These are phyloP conservation scores for Cottoperca gobio DNA, from an alignment of 2,797 vertebrate genomes.

Conservation along the genomic window DNA sequence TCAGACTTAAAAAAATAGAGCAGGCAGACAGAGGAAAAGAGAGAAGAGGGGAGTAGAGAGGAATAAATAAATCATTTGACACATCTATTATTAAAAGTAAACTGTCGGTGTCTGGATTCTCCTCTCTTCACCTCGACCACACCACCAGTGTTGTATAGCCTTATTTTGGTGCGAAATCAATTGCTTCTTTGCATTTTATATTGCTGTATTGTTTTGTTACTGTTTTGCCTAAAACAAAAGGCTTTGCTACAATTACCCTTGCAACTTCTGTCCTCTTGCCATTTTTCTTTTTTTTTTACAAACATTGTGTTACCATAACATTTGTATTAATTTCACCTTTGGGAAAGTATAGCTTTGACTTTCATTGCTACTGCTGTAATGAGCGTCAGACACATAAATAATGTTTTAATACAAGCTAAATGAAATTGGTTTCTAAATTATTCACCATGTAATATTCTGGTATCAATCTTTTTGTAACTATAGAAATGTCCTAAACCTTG, in stretches of 20 bases:
- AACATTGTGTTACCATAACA: background rate
- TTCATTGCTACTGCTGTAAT: constrained; percentile 12
- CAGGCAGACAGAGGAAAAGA: constrained; percentile 51
- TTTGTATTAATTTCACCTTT: background rate
- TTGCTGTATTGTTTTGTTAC: constrained; percentile 4
- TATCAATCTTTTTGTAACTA: background rate
- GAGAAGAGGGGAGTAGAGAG: constrained; percentile 49
- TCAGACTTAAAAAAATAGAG: constrained; percentile 59
- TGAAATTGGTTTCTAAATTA: background rate
- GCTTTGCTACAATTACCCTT: constrained; percentile 4
- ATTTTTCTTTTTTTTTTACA: background rate
- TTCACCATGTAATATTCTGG: background rate
- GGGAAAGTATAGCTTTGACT: background rate
- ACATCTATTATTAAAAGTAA: constrained; percentile 83
- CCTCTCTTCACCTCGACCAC: constrained; percentile 35
- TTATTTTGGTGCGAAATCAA: constrained; percentile 44
- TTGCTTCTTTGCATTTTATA: background rate
- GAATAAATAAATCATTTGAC: constrained; percentile 84
- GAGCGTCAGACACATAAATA: constrained; percentile 24
- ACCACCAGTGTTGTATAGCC: constrained; percentile 32
- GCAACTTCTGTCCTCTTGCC: background rate
- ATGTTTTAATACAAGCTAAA: background rate
- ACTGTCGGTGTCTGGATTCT: constrained; percentile 62
- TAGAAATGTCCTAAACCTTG: background rate
- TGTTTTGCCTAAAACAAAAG: background rate